These are phyloP conservation scores for Alviniconcha strummeri DNA, from an alignment of 2,888 invertebrate genomes.

Conservation along the genomic window DNA sequence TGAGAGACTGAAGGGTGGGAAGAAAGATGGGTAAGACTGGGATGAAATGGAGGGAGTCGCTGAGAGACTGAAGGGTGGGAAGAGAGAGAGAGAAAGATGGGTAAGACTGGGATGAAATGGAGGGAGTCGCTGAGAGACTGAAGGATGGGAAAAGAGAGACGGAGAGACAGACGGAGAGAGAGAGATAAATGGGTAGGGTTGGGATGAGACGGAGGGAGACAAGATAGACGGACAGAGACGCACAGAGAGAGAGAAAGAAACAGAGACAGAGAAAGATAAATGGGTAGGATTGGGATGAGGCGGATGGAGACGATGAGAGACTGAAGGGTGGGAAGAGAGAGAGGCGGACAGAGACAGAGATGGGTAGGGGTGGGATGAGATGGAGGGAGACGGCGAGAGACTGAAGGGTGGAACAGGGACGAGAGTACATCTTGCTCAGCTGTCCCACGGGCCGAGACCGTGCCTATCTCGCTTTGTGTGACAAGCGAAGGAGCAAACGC, in stretches of 20 bases:
- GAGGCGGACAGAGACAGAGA: not conserved
- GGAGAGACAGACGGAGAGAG: conserved; percentile 3
- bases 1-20: not conserved
- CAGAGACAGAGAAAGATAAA: not conserved
- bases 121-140: not conserved
- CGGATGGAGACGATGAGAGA: not conserved
- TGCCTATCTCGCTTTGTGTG: no score
- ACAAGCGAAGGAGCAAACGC: no score
- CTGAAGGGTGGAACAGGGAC: no score
- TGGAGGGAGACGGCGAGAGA: no score
- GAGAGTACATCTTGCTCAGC: no score
- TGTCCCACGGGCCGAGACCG: no score
- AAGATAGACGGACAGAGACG: not conserved
- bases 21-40: not conserved
- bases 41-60: not conserved
- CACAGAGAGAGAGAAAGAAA: no score
- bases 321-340: not conserved
- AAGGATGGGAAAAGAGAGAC: not conserved
- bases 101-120: not conserved
- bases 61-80: no score
- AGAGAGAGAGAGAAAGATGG: conserved; percentile 8
- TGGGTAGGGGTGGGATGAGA: not conserved
- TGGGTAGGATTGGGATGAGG: not conserved
- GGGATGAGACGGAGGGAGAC: not conserved
- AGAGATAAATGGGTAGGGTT: not conserved